Evolutionary conservation across 2,797 vertebrate species (phyloP).

Genomic region (Hoplostethus atlanticus): DNA sequence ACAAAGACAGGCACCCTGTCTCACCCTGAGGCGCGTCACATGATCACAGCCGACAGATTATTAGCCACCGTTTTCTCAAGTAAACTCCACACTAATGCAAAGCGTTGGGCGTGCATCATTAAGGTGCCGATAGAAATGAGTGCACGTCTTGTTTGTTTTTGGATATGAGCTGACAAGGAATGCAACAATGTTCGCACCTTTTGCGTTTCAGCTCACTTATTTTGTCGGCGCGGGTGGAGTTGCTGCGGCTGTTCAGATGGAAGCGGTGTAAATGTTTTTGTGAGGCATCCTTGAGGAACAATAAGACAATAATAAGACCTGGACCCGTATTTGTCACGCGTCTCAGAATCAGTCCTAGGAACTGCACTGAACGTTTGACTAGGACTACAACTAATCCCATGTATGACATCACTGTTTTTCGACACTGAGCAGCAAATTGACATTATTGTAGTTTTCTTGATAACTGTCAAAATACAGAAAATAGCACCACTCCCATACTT

Average conservation of each 20-base stretch:
- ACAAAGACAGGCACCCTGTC: constrained; percentile 54
- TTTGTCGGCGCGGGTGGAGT: neutral
- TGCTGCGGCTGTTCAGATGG: constrained; percentile 52
- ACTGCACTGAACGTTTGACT: too few species aligned
- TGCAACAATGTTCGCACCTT: constrained; percentile 65
- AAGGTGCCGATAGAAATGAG: constrained; percentile 58
- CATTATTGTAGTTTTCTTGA: too few species aligned
- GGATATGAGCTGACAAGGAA: constrained; percentile 37
- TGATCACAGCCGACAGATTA: constrained; percentile 66
- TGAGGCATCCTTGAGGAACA: constrained; percentile 54
- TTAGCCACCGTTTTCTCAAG: constrained; percentile 43
- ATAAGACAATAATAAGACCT: neutral
- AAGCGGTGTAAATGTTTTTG: constrained; percentile 67
- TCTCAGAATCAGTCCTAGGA: too few species aligned
- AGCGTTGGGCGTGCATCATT: constrained; percentile 60
- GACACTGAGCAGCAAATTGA: too few species aligned
- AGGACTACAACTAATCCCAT: too few species aligned
- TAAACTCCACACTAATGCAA: constrained; percentile 51
- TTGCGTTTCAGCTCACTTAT: constrained; percentile 55
- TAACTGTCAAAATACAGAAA: too few species aligned
- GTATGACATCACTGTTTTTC: too few species aligned
- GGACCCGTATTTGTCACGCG: too few species aligned
- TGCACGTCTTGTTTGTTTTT: constrained; percentile 43
- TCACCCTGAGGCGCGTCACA: too few species aligned
- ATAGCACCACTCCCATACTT: too few species aligned